These are phyloP conservation scores for Menidia beryllina DNA, from an alignment of 2,113 vertebrate genomes.

Conservation along the genomic window DNA sequence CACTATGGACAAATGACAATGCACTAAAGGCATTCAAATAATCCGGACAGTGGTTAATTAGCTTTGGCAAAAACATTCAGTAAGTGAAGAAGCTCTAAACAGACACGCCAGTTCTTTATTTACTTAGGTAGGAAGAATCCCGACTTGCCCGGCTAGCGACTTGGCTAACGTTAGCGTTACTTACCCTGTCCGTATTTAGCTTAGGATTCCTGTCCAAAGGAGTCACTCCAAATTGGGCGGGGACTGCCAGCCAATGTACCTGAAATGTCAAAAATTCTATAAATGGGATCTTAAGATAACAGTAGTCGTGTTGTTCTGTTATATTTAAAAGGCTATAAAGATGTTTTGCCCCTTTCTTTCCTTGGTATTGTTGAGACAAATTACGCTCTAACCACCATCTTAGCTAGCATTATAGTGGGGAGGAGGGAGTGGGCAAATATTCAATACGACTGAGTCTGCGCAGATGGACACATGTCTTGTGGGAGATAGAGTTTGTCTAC, in stretches of 20 bases:
- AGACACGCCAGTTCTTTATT: slow-evolving; percentile 35
- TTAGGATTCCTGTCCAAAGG: slow-evolving; percentile 83
- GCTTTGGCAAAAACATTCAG: neutral
- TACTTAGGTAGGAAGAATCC: slow-evolving; percentile 13
- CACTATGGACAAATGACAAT: slow-evolving; percentile 47
- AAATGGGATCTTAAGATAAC: slow-evolving; percentile 61
- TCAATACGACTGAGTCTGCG: slow-evolving; percentile 76
- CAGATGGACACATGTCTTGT: slow-evolving; percentile 49
- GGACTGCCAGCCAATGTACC: slow-evolving; percentile 73
- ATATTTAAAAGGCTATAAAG: slow-evolving; percentile 69
- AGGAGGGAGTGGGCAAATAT: slow-evolving; percentile 80
- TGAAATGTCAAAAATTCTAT: slow-evolving; percentile 73
- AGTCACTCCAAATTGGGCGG: slow-evolving; percentile 83
- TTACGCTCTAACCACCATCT: slow-evolving; percentile 86
- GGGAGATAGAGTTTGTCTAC: slow-evolving; percentile 69
- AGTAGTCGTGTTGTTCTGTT: slow-evolving; percentile 65
- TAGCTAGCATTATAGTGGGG: slow-evolving; percentile 85
- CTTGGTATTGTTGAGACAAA: slow-evolving; percentile 81
- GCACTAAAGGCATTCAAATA: slow-evolving; percentile 8
- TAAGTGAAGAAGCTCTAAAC: slow-evolving; percentile 28
- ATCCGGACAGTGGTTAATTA: neutral
- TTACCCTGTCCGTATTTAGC: slow-evolving; percentile 84
- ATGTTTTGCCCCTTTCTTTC: slow-evolving; percentile 78
- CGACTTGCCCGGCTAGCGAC: slow-evolving; percentile 43
- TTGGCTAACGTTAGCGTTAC: slow-evolving; percentile 73